Base-by-base conservation (phyloP, 2,113 vertebrate genomes). In the Petroica traversi region DNA sequence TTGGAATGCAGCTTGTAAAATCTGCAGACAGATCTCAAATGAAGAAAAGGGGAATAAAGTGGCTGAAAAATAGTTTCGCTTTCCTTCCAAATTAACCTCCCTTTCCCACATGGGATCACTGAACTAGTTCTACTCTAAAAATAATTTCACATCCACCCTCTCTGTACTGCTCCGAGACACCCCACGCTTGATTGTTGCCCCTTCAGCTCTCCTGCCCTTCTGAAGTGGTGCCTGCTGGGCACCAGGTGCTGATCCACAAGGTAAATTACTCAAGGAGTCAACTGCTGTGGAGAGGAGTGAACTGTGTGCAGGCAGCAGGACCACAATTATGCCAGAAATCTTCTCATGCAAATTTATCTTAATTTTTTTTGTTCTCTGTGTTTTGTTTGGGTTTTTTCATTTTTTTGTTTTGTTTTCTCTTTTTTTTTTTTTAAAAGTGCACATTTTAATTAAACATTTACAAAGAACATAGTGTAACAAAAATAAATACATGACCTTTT, bases 401-500 rank as follows among this genome's bases (percentile, higher is more conserved):
- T 59, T 49, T 66, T 41, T 64, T n/a, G 68, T 76, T 66, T 62
- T 2, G 2, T 61, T 55, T 26, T 19, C 25, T 49, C 38, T 64
- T 85, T 87, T 75, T 72, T 41, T 64, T 85, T 87, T 75, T 72
- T 84, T 72, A 36, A 13, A 98, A 98, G 97, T 98, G 97, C 98
- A 98, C 89, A 85, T 97, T 97, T 97, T 90, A 91, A 96, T 95
- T 83, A 92, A 91, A 97, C 92, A 97, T 97, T 97, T 98, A 98
- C 92, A 97, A 98, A 97, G 82, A 96, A 95, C 76, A 97, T 73
- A 94, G 81, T 59, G 95, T 96, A 98, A 97, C 91, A 95, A 98
- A 97, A 98, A 98, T 97, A 97, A 98, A 98, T 98, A 98, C 58
- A 92, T 89, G 96, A 96, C 94, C 95, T 98, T 95, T 96, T 81